Evolutionary conservation across 1,140 invertebrate genomes (phyloP), one percentile per base, ranked within the genome.

Genomic region (Meloidogyne exigua): DNA sequence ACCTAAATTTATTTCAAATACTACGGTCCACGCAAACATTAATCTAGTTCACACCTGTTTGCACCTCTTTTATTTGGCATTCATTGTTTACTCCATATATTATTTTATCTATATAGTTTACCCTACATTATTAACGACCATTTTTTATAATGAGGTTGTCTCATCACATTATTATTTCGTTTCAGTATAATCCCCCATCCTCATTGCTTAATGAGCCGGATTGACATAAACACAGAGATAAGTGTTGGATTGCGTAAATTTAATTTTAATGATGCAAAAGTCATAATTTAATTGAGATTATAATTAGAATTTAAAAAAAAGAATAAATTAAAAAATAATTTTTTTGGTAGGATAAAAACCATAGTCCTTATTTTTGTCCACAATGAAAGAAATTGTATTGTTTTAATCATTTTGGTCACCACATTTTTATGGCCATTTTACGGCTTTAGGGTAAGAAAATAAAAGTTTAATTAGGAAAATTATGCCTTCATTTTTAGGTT

Each of bases 391-490:
- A 49, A 18, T 49, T 49, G 42, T 44, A 2, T 49, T 49, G 44
- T 15, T 18, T 21, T 57, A 57, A 57, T 21, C 49, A 57, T 57
- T n/a, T n/a, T 57, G 49, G 49, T n/a, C 18, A 57, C 49, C 49
- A 57, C 0, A 57, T 57, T 57, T 57, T 57, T 57, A 57, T 57
- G 49, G 7, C 49, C 18, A 57, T 57, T 57, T 57, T 57, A 57
- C 49, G 49, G 18, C 49, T 57, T 57, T 57, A n/a, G 49, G 1
- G 18, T 57, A 57, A 39, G 9, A 39, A 39, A 7, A 39, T 7
- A 39, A 32, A 57, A 57, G 49, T 57, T 57, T 57, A 57, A 57
- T 57, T 57, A 57, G 49, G 49, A 57, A 57, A 57, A 57, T 57
- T 57, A 57, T 9, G 49, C 49, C 18, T 57, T 57, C 18, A 57